phyloP scores from a whole-genome alignment of 2,113 vertebrate genomes.

The Triplophysa rosa region DNA sequence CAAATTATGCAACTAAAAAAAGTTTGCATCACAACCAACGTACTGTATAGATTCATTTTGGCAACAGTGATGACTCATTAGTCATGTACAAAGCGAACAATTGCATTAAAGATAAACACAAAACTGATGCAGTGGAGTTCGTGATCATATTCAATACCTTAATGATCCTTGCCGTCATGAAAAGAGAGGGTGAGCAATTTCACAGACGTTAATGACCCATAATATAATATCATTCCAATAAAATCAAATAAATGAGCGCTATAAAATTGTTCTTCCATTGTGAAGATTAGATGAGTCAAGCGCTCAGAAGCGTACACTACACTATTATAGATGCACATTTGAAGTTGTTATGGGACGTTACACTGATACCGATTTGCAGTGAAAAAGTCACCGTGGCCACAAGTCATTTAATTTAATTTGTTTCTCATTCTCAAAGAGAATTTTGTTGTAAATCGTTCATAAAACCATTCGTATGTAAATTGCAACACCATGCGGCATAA shows the following conservation, averaged over 20 bases:
- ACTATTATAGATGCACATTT: neutral
- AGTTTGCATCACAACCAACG: neutral
- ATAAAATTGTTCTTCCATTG: constrained; percentile 5
- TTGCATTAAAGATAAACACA: neutral
- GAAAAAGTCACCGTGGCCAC: neutral
- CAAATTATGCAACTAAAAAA: neutral
- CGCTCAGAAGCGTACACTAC: neutral
- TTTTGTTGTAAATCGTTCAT: neutral
- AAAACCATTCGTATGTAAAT: neutral
- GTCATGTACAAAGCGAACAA: neutral
- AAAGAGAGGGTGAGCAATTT: neutral
- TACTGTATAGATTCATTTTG: neutral
- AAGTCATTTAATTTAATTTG: too few relatives aligned
- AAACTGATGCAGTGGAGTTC: neutral
- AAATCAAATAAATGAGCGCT: constrained; percentile 9
- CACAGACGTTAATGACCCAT: constrained; percentile 19
- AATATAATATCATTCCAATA: constrained; percentile 12
- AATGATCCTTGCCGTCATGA: constrained; percentile 5
- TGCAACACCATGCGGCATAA: neutral
- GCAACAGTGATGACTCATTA: neutral
- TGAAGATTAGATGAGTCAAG: constrained; percentile 2
- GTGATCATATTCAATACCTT: neutral
- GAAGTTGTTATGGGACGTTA: neutral
- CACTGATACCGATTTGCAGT: neutral
- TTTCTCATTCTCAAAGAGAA: neutral